Evolutionary conservation across 2,113 vertebrate species (phyloP).

Genomic region (Gopherus flavomarginatus): DNA sequence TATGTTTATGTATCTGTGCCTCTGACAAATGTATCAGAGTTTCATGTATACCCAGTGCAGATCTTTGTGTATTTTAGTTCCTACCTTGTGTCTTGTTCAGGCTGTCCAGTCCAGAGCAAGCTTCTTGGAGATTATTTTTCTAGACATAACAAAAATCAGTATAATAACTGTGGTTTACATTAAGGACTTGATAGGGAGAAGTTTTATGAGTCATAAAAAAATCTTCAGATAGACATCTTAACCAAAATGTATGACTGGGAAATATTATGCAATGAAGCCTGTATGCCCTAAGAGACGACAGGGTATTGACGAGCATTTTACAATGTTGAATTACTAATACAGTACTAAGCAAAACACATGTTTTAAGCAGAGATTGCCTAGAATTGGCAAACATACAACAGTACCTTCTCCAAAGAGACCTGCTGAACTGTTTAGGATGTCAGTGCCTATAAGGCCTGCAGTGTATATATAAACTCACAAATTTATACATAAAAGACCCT

Average conservation of each 20-base stretch:
- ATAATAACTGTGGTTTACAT: not conserved
- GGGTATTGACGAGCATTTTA: constrained; percentile 54
- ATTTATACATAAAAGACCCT: not conserved
- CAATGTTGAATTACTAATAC: constrained; percentile 57
- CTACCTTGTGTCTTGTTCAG: not conserved
- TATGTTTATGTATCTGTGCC: not conserved
- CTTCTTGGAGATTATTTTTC: not conserved
- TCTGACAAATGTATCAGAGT: not conserved
- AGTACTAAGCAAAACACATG: constrained; percentile 42
- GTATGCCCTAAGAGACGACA: constrained; percentile 37
- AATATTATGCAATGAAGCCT: constrained; percentile 57
- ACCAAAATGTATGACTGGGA: constrained; percentile 40
- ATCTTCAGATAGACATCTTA: constrained; percentile 38
- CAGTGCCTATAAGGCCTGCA: not conserved
- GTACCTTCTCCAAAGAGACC: constrained; percentile 30
- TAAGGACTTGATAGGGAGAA: constrained; percentile 8
- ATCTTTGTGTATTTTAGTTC: not conserved
- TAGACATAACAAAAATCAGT: not conserved
- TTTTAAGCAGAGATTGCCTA: constrained; percentile 49
- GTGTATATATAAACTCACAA: not conserved
- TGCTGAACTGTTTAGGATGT: constrained; percentile 2
- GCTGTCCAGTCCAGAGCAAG: not conserved
- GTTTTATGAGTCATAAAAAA: constrained; percentile 20
- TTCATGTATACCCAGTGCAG: not conserved
- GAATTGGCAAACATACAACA: constrained; percentile 49